Evolutionary conservation across 2,113 vertebrate species (phyloP).

Genomic region (Henicopernis longicauda): DNA sequence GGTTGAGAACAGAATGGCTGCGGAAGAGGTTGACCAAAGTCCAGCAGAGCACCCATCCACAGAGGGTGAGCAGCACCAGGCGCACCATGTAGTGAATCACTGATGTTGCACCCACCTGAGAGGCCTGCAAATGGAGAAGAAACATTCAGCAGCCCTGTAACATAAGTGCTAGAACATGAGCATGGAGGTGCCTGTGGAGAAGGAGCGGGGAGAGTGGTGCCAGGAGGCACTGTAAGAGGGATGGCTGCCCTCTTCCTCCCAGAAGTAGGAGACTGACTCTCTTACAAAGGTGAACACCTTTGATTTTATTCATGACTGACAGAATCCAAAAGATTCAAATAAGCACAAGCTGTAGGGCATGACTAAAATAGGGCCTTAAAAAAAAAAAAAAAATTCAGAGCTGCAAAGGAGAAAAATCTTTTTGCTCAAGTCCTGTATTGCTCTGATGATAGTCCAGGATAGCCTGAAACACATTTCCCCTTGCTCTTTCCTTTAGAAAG

Average conservation of each 20-base stretch:
- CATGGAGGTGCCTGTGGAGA: background rate
- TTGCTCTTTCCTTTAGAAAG: background rate
- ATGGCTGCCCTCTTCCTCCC: background rate
- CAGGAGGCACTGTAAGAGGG: background rate
- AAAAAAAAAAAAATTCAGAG: background rate
- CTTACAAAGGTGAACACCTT: background rate
- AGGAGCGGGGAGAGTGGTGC: background rate
- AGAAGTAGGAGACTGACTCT: background rate
- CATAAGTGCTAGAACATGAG: background rate
- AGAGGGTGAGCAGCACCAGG: conserved; percentile 90
- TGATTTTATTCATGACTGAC: background rate
- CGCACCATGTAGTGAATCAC: conserved; percentile 84
- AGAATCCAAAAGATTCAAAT: background rate
- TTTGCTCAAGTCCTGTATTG: background rate
- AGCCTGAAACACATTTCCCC: background rate
- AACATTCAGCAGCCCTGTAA: background rate
- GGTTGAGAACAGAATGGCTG: conserved; percentile 94
- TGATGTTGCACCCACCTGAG: conserved; percentile 85
- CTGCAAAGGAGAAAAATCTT: background rate
- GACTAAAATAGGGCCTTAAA: background rate
- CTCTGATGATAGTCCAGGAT: background rate
- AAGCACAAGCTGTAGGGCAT: background rate
- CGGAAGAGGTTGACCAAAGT: conserved; percentile 94
- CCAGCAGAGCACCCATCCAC: conserved; percentile 97
- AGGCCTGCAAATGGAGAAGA: conserved; percentile 76